Percentiles rank a stretch among this genome's conserved stretches.
These are phyloP conservation scores for Dolichallabes microphthalmus DNA, from an alignment of 2,113 vertebrate genomes.

Conservation along the genomic window DNA sequence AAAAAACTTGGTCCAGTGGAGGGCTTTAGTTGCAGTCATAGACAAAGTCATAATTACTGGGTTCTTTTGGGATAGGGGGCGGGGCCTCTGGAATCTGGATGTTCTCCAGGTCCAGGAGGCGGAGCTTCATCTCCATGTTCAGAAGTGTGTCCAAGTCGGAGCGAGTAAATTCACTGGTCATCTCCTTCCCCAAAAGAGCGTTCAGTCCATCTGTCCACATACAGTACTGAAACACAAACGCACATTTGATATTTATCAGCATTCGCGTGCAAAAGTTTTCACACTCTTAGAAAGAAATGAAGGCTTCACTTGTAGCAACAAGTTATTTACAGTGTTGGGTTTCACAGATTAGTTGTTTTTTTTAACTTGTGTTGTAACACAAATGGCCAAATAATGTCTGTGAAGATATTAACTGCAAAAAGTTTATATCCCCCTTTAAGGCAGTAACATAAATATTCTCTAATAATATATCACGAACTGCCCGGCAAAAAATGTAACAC, in stretches of 20 bases:
- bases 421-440: neutral
- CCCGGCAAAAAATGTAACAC: too few species aligned
- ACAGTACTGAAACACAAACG: constrained; percentile 81
- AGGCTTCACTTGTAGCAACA: neutral
- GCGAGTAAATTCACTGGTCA: constrained; percentile 93
- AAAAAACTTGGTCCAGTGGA: constrained; percentile 67
- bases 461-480: neutral
- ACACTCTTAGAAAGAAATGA: neutral
- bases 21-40: constrained; percentile 94
- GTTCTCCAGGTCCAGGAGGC: constrained; percentile 96
- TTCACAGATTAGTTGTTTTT: neutral
- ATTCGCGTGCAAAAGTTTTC: too few species aligned
- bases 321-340: neutral
- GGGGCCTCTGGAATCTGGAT: constrained; percentile 98
- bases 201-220: constrained; percentile 98
- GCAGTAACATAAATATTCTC: neutral
- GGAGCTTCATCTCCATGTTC: constrained; percentile 99
- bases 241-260: neutral
- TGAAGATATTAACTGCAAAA: neutral
- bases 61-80: constrained; percentile 98
- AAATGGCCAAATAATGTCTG: neutral
- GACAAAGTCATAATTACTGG: constrained; percentile 99
- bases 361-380: neutral
- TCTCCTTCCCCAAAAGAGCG: constrained; percentile 95
- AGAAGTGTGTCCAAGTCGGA: constrained; percentile 96